These are phyloP conservation scores for Peromyscus californicus DNA, from an alignment of 2,113 vertebrate species.

Conservation along the genomic window DNA sequence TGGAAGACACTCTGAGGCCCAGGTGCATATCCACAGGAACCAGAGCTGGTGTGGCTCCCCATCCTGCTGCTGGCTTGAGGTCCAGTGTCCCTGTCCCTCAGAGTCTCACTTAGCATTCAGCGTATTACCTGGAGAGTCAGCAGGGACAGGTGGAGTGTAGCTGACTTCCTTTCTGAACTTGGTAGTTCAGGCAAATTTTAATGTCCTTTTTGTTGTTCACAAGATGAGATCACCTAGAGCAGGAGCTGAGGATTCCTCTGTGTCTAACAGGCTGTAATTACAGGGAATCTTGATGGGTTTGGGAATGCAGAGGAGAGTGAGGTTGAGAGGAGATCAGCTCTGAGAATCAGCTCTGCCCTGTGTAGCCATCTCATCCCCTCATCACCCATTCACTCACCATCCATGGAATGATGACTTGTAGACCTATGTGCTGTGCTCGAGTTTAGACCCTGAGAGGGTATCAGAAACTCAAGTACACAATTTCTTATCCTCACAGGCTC, in stretches of 20 bases:
- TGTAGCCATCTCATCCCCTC: neutral
- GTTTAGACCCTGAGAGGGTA: neutral
- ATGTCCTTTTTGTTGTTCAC: neutral
- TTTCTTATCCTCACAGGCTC: neutral
- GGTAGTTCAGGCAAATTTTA: too few relatives aligned
- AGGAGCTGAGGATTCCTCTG: neutral
- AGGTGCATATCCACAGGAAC: constrained; percentile 57
- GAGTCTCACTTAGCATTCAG: fast-evolving
- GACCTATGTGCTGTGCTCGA: fast-evolving
- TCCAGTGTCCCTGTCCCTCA: fast-evolving
- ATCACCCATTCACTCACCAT: neutral
- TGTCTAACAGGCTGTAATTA: neutral
- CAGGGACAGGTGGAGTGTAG: too few relatives aligned
- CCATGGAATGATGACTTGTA: fast-evolving
- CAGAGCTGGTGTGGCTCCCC: fast-evolving
- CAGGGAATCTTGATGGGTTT: neutral
- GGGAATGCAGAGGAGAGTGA: neutral
- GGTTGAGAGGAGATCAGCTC: neutral
- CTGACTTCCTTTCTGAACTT: too few relatives aligned
- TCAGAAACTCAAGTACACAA: neutral
- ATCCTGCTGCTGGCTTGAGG: fast-evolving
- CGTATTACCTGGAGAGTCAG: fast-evolving
- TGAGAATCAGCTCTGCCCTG: neutral
- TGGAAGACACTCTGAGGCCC: constrained; percentile 54
- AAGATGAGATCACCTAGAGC: neutral